Conservation (phyloP, 2,113 vertebrate genomes). For the Pollachius pollachius region DNA sequence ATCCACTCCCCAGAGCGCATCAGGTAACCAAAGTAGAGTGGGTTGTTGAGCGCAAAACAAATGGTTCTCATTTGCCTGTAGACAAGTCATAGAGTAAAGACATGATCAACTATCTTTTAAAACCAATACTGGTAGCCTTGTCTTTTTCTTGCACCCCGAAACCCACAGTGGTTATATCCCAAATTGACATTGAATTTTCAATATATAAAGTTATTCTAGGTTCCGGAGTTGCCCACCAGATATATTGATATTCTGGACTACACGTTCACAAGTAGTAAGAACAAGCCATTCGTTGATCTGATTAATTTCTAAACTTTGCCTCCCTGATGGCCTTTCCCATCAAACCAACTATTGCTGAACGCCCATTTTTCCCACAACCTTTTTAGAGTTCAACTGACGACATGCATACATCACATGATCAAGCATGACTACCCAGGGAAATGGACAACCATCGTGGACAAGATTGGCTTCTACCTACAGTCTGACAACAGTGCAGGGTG, state of each 20-base stretch:
- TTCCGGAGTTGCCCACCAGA: no score
- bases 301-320: not conserved
- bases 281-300: no score
- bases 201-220: no score
- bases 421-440: slow-evolving; percentile 96
- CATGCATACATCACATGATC: slow-evolving; percentile 98
- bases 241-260: not conserved
- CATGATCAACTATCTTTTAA: no score
- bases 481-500: slow-evolving; percentile 92
- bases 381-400: slow-evolving; percentile 93
- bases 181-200: no score
- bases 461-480: slow-evolving; percentile 97
- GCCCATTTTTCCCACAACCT: no score
- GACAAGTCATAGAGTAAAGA: no score
- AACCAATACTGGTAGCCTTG: no score
- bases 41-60: no score
- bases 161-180: no score
- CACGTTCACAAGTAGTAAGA: not conserved
- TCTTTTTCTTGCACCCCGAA: no score
- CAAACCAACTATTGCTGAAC: slow-evolving; percentile 30
- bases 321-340: not conserved
- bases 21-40: slow-evolving; percentile 72
- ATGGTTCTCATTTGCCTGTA: no score
- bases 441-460: slow-evolving; percentile 97
- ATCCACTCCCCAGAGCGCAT: slow-evolving; percentile 98